Percentiles rank a stretch among this genome's conserved stretches.
These are phyloP conservation scores for Halocynthia roretzi DNA, from an alignment of 23 tunicate genomes.

Conservation along the genomic window DNA sequence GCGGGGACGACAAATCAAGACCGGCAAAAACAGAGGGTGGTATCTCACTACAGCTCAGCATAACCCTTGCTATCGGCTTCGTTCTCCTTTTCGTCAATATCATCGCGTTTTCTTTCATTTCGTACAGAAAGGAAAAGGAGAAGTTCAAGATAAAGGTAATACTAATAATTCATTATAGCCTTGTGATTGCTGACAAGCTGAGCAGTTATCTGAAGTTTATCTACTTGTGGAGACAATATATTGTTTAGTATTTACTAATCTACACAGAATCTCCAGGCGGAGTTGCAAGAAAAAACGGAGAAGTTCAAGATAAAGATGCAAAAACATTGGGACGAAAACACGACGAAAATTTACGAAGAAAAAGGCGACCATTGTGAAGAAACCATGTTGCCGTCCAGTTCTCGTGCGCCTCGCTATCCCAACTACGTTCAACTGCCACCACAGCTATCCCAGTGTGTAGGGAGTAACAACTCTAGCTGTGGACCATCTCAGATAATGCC, in stretches of 20 bases:
- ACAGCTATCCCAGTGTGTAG: too few species aligned
- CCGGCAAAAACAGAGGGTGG: conserved; percentile 13
- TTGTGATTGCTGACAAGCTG: too few species aligned
- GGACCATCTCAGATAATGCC: too few species aligned
- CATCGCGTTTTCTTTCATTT: conserved; percentile 65
- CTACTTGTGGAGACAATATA: neutral
- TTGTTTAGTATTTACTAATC: neutral
- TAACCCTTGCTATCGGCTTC: conserved; percentile 75
- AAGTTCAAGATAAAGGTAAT: conserved; percentile 66
- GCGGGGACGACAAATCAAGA: neutral
- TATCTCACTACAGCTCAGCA: conserved; percentile 40
- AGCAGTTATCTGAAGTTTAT: too few species aligned
- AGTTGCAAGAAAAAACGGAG: neutral
- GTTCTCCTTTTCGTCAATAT: conserved; percentile 67
- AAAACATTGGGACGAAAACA: neutral
- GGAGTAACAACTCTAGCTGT: too few species aligned
- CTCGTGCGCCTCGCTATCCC: too few species aligned
- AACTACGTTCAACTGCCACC: too few species aligned
- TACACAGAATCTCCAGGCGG: neutral
- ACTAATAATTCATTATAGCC: neutral
- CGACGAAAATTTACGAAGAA: neutral
- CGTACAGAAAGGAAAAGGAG: conserved; percentile 67
- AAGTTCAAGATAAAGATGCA: neutral
- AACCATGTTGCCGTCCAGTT: too few species aligned
- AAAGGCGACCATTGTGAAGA: too few species aligned